Base-by-base conservation (phyloP, 2,113 vertebrate species). In the Nasalis larvatus region DNA sequence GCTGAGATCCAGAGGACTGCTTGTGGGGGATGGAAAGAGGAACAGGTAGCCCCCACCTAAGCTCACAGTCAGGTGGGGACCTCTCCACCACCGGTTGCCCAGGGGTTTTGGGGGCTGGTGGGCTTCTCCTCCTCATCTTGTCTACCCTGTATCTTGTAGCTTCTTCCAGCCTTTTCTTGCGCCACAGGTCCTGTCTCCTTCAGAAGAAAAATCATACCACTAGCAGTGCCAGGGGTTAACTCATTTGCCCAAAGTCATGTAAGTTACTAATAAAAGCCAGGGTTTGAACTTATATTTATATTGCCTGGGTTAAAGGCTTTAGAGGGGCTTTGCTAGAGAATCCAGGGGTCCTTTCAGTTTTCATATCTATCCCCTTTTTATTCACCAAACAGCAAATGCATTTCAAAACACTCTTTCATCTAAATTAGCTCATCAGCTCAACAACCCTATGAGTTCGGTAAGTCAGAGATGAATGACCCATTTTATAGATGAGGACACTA, bases 1-100 rank as follows among this genome's bases (percentile, higher is more conserved):
- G 86, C 89, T 96, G 90, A 93, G 86, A 92, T 86, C 14, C 86
- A 66, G 81, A 90, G 81, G 91, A 71, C 63, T n/a, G n/a, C 56
- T 56, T 42, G 37, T 8, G 73, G 56, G 42, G 60, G 23, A 20
- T 86, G 45, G 66, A 73, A 69, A 47, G 35, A 40, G 77, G 16
- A 85, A 69, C 4, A 86, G 58, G 74, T 76, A 63, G 47, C 52
- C 45, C 56, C 89, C 30, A 63, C 74, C 78, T 56, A 37, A 81
- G 66, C 58, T 85, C 69, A 47, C 17, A 42, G 52, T 47, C 47
- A 69, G 20, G 47, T 21, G 11, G 49, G 56, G 60, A 17, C 25
- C 27, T 42, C 21, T 45, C 49, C 47, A 23, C 58, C 76, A 6
- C 52, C 52, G 13, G 32, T 49, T 37, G 40, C 40, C 40, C 40